Evolutionary conservation across 92 coral and sea anemone genomes (phyloP), one percentile per base, ranked within the genome.

Genomic region (Epizoanthus ramosus): DNA sequence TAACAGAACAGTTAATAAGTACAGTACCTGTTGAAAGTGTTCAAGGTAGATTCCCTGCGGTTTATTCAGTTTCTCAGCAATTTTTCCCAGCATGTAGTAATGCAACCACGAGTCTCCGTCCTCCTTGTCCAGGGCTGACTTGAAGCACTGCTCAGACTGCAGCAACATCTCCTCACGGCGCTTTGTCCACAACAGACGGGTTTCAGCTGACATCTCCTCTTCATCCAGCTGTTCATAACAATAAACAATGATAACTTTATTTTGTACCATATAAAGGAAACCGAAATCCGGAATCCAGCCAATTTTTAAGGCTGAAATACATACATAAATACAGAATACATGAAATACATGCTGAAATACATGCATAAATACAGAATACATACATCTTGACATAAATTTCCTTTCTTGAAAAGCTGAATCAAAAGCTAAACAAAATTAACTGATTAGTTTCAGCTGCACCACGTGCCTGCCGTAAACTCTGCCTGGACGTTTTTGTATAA

Each of bases 101-200:
- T 97, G 99, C 4, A 97, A 84, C 98, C 99, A 97, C 3, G 97
- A 92, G 73, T 97, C 99, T 23, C 98, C 98, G 70, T 97, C 98
- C n/a, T 91, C 93, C 81, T 93, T 97, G 43, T 92, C 93, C 70
- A 97, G 92, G 43, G 99, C 99, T 24, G 91, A 89, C 47, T 94
- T 90, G 61, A 97, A 97, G 85, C 98, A 94, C n/a, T 89, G 83
- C 80, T 97, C 94, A 12, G 99, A 90, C 57, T 94, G 93, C 39
- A 89, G 74, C 58, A 97, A 79, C 99, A 94, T 97, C 77, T 97
- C 99, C 54, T 90, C 89, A 14, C 95, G 92, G 14, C 99, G 91
- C 74, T 93, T 92, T 0, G 86, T 73, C 71, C 91, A 86, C 53
- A 94, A 70, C 18, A 88, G 67, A 6, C 92, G 92, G 57, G 87